Conservation (phyloP, 2,888 invertebrate genomes). For the Branchipolynoe longqiensis region DNA sequence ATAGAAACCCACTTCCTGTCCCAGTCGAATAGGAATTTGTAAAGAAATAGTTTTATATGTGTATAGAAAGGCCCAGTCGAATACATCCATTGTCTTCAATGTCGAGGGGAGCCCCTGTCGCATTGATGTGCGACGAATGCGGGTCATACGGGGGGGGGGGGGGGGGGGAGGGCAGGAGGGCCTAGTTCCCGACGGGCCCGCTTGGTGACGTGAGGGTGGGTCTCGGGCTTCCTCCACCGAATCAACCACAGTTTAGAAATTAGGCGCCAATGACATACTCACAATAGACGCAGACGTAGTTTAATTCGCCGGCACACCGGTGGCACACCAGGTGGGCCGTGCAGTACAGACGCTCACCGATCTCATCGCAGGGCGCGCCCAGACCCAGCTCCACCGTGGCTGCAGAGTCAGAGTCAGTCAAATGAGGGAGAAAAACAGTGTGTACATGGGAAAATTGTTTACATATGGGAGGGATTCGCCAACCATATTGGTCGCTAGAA, state of each 20-base stretch:
- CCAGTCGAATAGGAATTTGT: too few species aligned
- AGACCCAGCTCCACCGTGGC: constrained; percentile 29
- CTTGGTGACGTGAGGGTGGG: too few species aligned
- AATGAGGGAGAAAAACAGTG: too few species aligned
- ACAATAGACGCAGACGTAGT: constrained; percentile 40
- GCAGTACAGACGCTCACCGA: constrained; percentile 45
- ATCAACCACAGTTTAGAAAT: background rate
- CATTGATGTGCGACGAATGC: background rate
- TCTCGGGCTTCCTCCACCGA: background rate
- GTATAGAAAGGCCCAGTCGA: too few species aligned
- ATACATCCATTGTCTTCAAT: background rate
- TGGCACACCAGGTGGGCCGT: background rate
- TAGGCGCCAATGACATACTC: background rate
- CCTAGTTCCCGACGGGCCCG: background rate
- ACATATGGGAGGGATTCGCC: too few species aligned
- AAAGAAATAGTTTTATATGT: too few species aligned
- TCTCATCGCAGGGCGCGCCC: constrained; percentile 28
- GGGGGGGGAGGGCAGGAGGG: background rate
- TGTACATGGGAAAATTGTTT: too few species aligned
- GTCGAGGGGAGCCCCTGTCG: background rate
- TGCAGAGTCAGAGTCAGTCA: too few species aligned
- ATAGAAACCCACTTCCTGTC: too few species aligned
- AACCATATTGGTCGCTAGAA: too few species aligned
- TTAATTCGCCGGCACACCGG: background rate
- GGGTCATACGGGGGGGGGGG: background rate